Percentiles rank a stretch among this genome's conserved stretches.
phyloP scores from a whole-genome alignment of 2,888 invertebrate genomes.

The Hetaerina titia region DNA sequence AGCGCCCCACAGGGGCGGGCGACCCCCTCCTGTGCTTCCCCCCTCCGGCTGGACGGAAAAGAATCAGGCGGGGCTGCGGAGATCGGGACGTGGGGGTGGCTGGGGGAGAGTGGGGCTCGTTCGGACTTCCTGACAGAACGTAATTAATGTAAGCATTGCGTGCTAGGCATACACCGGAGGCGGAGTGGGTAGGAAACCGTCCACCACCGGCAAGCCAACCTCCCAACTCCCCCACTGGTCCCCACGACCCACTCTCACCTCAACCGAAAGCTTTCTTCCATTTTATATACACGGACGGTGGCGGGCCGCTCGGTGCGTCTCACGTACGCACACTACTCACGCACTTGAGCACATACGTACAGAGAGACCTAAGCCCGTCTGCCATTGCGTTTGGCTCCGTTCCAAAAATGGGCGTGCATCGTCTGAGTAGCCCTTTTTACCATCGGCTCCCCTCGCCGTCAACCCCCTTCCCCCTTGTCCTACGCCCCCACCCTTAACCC shows the following conservation, averaged over 20 bases:
- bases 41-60: background rate
- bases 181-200: background rate
- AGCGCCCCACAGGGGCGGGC: conserved; percentile 11
- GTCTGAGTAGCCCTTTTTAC: background rate
- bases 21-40: conserved; percentile 33
- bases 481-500: background rate
- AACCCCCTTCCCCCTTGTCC: background rate
- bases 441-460: background rate
- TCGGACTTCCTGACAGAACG: conserved; percentile 60
- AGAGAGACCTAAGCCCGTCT: background rate
- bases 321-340: background rate
- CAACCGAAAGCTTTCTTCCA: conserved; percentile 51
- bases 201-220: no score
- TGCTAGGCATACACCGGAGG: conserved; percentile 45
- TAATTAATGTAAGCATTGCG: conserved; percentile 66
- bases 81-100: background rate
- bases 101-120: background rate
- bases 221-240: background rate
- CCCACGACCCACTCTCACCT: background rate
- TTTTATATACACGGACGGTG: background rate
- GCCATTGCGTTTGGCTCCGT: conserved; percentile 50
- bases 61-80: background rate
- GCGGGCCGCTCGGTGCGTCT: background rate
- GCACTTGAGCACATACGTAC: background rate
- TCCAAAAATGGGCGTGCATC: conserved; percentile 60